Conservation (phyloP, 2,113 vertebrate genomes). For the Ceuthmochares aereus region DNA sequence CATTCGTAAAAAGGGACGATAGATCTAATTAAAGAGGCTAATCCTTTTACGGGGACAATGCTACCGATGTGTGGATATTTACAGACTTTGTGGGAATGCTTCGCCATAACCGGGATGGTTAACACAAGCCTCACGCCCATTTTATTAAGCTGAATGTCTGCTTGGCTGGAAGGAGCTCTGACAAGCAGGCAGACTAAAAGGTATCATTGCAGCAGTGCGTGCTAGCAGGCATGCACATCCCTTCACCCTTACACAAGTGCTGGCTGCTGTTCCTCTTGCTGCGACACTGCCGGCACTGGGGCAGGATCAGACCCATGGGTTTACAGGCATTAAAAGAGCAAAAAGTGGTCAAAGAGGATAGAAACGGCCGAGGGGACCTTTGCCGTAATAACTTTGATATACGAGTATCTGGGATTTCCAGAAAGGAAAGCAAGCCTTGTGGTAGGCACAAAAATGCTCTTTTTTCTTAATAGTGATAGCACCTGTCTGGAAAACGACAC, state of each 20-base stretch:
- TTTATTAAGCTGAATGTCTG: background rate
- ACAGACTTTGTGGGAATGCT: constrained; percentile 1
- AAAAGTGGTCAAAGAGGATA: fast-evolving
- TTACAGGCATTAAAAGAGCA: background rate
- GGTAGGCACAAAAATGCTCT: background rate
- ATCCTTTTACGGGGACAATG: constrained; percentile 11
- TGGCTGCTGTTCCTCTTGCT: background rate
- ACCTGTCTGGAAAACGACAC: background rate
- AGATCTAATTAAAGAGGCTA: background rate
- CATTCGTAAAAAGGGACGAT: background rate
- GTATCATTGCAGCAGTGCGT: background rate
- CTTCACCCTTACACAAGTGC: background rate
- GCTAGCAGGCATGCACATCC: background rate
- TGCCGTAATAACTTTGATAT: fast-evolving
- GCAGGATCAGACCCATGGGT: background rate
- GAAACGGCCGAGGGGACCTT: fast-evolving
- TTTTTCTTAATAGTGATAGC: background rate
- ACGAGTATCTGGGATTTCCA: background rate
- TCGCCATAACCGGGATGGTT: background rate
- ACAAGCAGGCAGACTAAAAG: background rate
- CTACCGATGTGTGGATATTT: background rate
- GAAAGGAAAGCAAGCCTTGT: background rate
- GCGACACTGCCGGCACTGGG: background rate
- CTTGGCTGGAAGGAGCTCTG: background rate
- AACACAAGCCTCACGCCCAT: background rate